phyloP scores from a whole-genome alignment of 2,888 invertebrate genomes.

The Notocelia uddmanniana region DNA sequence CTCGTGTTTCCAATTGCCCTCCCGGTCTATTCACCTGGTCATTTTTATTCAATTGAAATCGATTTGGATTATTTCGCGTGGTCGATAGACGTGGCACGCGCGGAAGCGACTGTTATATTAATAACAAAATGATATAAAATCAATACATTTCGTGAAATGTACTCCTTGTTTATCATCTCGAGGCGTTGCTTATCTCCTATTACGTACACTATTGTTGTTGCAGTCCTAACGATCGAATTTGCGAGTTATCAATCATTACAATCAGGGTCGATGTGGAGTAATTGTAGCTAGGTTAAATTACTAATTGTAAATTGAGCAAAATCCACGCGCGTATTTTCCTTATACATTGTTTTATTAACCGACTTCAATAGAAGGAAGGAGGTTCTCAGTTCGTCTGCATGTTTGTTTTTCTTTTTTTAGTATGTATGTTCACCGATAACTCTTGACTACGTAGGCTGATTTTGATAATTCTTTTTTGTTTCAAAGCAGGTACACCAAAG shows the following conservation, averaged over 20 bases:
- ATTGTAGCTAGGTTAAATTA: background rate
- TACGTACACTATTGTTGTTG: conserved; percentile 13
- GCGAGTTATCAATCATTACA: background rate
- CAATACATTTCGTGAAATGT: background rate
- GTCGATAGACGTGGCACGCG: no score
- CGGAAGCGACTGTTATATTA: background rate
- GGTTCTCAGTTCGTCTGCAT: no score
- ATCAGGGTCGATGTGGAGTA: background rate
- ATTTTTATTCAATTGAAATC: background rate
- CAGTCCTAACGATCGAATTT: conserved; percentile 3
- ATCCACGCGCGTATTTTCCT: no score
- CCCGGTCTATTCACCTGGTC: background rate
- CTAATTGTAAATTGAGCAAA: background rate
- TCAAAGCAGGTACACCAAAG: no score
- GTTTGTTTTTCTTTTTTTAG: no score
- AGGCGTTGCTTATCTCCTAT: conserved; percentile 2
- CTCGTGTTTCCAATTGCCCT: background rate
- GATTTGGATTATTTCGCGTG: background rate
- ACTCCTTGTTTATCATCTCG: conserved; percentile 6
- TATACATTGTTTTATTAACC: no score
- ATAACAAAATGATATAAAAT: background rate
- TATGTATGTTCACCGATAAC: no score
- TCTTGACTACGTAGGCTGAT: no score
- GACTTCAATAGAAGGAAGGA: no score
- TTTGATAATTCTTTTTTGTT: no score